Base-by-base conservation (phyloP, 2,797 vertebrate species). In the Sylvilagus floridanus region DNA sequence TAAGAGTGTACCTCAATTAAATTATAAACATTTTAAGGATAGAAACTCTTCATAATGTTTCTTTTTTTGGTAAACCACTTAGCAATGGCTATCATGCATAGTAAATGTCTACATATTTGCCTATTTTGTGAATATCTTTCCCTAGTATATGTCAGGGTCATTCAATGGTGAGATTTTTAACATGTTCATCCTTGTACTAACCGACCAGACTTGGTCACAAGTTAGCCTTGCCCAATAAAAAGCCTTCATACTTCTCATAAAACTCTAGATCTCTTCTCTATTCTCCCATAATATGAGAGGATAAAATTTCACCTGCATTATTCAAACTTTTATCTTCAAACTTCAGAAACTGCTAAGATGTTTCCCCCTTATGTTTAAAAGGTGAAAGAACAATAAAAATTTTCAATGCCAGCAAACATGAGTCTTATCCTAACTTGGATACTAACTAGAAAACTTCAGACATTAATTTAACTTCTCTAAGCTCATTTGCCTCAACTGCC, bases 221-320 rank as follows among this genome's bases (percentile, higher is more conserved):
- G 71, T 2, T 78, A 57, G 84, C 7, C 4, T 4, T 84, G 24
- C 7, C 13, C 14, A 17, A 1, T 76, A 83, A 91, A 0, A 84
- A 88, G 7, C 1, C 22, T 54, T 16, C 79, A 57, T 3, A 60
- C 13, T 90, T 88, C 54, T 65, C 28, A 62, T 35, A 71, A 94
- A 75, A 76, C 47, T 78, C 77, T 81, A 30, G 4, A 54, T 84
- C 42, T 82, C 30, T 26, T 24, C 42, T 62, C 3, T 79, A 37
- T 63, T 88, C 28, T 86, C 22, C 13, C 54, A 90, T 21, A 78
- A 89, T n/a, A 82, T 2, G 2, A 42, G 0, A 68, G 2, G 60
- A 42, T 89, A 89, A 79, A 89, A 47, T 87, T 76, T 91, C 88
- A 88, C 60, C 63, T 79, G 57, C 22, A 4, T 63, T 93, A 94